Base-by-base conservation (phyloP, 2,797 vertebrate species). In the Ctenochaetus hawaiiensis region DNA sequence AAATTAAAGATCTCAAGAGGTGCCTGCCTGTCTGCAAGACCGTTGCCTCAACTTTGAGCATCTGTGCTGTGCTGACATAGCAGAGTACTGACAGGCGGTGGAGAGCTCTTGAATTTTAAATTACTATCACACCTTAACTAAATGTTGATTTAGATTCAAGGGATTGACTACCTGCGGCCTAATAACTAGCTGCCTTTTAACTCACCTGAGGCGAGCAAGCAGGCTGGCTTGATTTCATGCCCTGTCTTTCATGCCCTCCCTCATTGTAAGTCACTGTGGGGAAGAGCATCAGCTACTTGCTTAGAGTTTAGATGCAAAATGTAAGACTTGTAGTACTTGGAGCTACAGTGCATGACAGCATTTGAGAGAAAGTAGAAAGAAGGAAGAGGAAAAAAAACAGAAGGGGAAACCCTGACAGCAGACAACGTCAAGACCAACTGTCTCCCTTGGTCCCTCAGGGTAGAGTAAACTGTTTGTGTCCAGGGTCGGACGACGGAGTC, bases 381-480 rank as follows among this genome's bases (percentile, higher is more conserved):
- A 8, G 16, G 47, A 2, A 11, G 13, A 2, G 12, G 2, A 8
- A 10, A 3, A 10, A 0, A 63, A 53, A 45, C 56, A 30, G 77
- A 43, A 73, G 68, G 83, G 76, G 66, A 87, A 87, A 77, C 79
- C 74, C 78, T 82, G 77, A 82, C 79, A 78, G 87, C 81, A 84
- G 84, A 86, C 88, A 72, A 64, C 70, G 75, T 88, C 86, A 91
- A 87, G 86, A 85, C 85, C 79, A 75, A 89, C 86, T 81, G 89
- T 90, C 91, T 91, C 80, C 84, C 80, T 62, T 16, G 67, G 75
- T 87, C 85, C 77, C 81, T 67, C 3, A 75, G 87, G 86, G 65
- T 20, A 69, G 82, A 74, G 80, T 90, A 89, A 92, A 92, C 87
- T 92, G 92, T 93, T 91, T 91, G 90, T 87, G 86, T 91, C 87